Base-by-base conservation (phyloP, 1,140 invertebrate genomes). In the Anastrepha ludens region DNA sequence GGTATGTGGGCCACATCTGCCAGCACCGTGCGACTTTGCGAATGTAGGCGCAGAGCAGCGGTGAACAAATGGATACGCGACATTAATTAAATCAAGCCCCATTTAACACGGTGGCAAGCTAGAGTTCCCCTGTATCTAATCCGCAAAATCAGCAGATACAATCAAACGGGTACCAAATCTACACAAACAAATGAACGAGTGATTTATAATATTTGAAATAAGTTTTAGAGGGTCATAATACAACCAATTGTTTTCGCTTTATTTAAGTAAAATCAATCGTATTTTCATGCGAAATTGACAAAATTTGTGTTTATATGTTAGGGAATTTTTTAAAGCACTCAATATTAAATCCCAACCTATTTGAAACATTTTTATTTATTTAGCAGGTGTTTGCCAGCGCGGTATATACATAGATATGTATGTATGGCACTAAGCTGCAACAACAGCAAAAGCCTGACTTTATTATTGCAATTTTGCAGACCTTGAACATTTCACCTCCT, bases 51-150 rank as follows among this genome's bases (percentile, higher is more conserved):
- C n/a, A 39, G 29, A 44, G 44, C 1, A 50, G 15, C 50, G 50
- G 13, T 4, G 7, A 47, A 20, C 41, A 70, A 70, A n/a, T 20
- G 11, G 50, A 8, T 55, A 7, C 15, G 74, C 47, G n/a, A 44
- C 44, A 78, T 78, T 78, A 78, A 55, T 78, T 78, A 78, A 78
- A 78, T 78, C 17, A 78, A 78, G 47, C 70, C 41, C 70, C 70
- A 78, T 78, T 78, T 78, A 78, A 78, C 70, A 78, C 6, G 44
- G 47, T 15, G 70, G 70, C 50, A 15, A 78, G 70, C 41, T 55
- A 6, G 50, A 55, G 11, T 55, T 11, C 6, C 50, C 50, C 50
- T 55, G 11, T 55, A 6, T 6, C 64, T 29, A 39, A n/a, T 62
- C 17, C 64, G 64, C 64, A 9, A 67, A 67, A 39, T 67, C 17